A percentile compares a stretch with the other conserved stretches of the same genome.
Evolutionary conservation across 1,140 invertebrate genomes (phyloP).

Genomic region (Drosophila pseudoobscura): DNA sequence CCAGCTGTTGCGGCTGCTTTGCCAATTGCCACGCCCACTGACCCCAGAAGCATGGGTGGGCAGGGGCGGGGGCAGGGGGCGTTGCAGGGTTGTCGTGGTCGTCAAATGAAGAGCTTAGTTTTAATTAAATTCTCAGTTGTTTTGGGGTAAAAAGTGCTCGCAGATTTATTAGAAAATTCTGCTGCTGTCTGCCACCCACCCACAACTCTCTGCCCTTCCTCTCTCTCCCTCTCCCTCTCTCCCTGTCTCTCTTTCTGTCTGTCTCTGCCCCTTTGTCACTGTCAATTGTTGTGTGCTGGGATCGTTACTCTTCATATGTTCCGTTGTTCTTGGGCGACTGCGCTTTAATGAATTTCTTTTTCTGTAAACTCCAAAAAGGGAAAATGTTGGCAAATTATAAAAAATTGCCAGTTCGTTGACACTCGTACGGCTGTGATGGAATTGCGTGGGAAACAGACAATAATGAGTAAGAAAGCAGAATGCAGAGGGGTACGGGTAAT

Average conservation of each 20-base stretch:
- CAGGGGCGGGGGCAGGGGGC: background rate
- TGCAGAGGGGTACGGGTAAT: no score
- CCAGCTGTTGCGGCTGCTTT: constrained; percentile 1
- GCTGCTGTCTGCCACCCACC: background rate
- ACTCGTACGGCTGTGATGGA: constrained; percentile 19
- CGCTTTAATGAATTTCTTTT: constrained; percentile 48
- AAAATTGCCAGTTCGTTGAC: constrained; percentile 43
- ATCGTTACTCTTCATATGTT: constrained; percentile 56
- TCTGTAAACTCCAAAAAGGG: background rate
- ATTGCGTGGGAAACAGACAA: constrained; percentile 30
- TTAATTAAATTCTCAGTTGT: constrained; percentile 61
- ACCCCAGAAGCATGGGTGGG: no score
- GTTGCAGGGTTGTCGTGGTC: constrained; percentile 24
- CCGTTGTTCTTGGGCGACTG: constrained; percentile 14
- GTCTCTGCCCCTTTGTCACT: constrained; percentile 45
- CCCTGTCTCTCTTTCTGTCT: background rate
- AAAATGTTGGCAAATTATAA: constrained; percentile 36
- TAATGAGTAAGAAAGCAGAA: no score
- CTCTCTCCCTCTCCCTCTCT: background rate
- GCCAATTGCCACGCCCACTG: no score
- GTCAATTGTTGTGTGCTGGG: constrained; percentile 44
- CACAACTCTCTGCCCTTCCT: background rate
- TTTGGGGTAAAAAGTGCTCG: constrained; percentile 27
- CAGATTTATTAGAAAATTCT: constrained; percentile 53
- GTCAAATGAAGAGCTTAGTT: constrained; percentile 61